Evolutionary conservation across 1,140 invertebrate species (phyloP).

Genomic region (Polypedilum pembai): DNA sequence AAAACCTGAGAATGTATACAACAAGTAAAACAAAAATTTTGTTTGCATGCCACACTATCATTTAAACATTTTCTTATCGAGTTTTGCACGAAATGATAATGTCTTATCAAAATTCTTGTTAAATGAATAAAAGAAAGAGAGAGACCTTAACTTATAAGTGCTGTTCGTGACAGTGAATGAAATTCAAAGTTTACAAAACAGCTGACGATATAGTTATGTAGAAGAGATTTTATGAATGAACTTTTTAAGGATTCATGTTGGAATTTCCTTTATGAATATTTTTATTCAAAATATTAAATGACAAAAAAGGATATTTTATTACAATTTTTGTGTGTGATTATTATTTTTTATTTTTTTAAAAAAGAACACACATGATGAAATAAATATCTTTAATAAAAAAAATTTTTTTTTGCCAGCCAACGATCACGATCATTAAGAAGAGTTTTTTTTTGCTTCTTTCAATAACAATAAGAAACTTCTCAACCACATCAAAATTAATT

Average conservation of each 20-base stretch:
- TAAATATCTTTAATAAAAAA: neutral
- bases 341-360: neutral
- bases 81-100: neutral
- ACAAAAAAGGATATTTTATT: neutral
- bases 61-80: neutral
- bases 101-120: neutral
- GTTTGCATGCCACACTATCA: neutral
- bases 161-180: neutral
- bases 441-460: too few relatives aligned
- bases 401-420: too few relatives aligned
- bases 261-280: neutral
- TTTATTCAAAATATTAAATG: neutral
- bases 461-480: neutral
- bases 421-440: too few relatives aligned
- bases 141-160: neutral
- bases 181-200: conserved; percentile 6
- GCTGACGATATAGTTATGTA: neutral
- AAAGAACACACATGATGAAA: conserved; percentile 7
- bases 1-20: neutral
- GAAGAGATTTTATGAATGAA: neutral
- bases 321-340: neutral
- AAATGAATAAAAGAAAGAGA: neutral
- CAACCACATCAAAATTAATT: conserved; percentile 12
- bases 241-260: neutral
- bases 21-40: neutral